Evolutionary conservation across 1,140 invertebrate genomes (phyloP), one percentile per base, ranked within the genome.

Genomic region (Goniozus legneri): DNA sequence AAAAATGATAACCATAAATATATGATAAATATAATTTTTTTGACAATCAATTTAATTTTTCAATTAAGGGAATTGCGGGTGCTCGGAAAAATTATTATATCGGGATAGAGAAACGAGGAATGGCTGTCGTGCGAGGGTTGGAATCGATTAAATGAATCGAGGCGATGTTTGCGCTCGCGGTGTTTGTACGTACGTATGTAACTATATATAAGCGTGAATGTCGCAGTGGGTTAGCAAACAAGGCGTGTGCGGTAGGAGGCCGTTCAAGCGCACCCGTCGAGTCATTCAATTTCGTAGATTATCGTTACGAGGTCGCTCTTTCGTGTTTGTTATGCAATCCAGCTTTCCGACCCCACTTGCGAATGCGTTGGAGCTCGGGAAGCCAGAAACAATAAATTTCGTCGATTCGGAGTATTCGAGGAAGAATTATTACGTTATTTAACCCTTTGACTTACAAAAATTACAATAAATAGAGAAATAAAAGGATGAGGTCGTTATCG

Each of bases 251-350:
- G n/a, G n/a, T n/a, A n/a, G n/a, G 24, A 27, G 10, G 27, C 30
- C 44, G 47, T 42, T 51, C 44, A 47, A 37, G 16, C 52, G 48
- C 47, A 34, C 51, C 55, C 33, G 52, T 54, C 58, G 54, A 15
- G 52, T 44, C 41, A 58, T 65, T 65, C 56, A 58, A 52, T 57
- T 46, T 55, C 37, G 22, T 42, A 41, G 49, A 50, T 62, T 53
- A 49, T 35, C 33, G 34, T 47, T 38, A 33, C 37, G 16, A 56
- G 21, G 20, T 34, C 22, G 31, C 14, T 15, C n/a, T n/a, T n/a
- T n/a, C 10, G 19, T 39, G 24, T 54, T 54, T 54, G 52, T 50
- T 50, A 35, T 42, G 33, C 50, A 30, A 61, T 54, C 46, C 39
- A 46, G 54, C 43, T 51, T 53, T 44, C 50, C 54, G 41, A 50